Conservation (phyloP, 2,888 invertebrate genomes). For the Podotricha telesiphe region DNA sequence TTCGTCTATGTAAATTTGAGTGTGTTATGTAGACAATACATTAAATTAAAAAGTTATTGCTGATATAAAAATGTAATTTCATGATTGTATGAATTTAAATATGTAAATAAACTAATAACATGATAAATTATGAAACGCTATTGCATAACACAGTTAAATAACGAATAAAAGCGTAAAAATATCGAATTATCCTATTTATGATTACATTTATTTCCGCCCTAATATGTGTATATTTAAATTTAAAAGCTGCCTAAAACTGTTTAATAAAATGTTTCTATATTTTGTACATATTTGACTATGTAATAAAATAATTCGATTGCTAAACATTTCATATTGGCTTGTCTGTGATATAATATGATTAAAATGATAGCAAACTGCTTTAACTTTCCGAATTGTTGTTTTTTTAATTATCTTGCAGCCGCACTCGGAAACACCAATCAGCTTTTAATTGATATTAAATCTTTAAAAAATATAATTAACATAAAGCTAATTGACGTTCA, state of each 20-base stretch:
- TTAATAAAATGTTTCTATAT: conserved; percentile 42
- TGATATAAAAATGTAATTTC: background rate
- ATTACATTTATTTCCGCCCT: conserved; percentile 29
- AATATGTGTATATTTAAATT: conserved; percentile 28
- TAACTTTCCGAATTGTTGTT: conserved; percentile 32
- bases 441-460: conserved; percentile 14
- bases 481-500: conserved; percentile 1
- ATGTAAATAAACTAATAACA: background rate
- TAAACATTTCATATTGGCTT: conserved; percentile 69
- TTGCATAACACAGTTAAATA: conserved; percentile 16
- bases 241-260: conserved; percentile 40
- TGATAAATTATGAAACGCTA: background rate
- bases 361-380: conserved; percentile 39
- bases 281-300: conserved; percentile 52
- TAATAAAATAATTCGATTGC: conserved; percentile 59
- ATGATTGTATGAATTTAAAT: background rate
- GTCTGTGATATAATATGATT: conserved; percentile 71
- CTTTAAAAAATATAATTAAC: background rate
- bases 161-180: background rate
- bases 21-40: conserved; percentile 4
- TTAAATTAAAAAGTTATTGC: background rate
- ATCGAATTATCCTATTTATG: conserved; percentile 12
- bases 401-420: conserved; percentile 9
- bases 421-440: background rate
- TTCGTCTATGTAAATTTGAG: background rate